phyloP scores from a whole-genome alignment of 2,888 invertebrate genomes.

The Epistrophe eligans region DNA sequence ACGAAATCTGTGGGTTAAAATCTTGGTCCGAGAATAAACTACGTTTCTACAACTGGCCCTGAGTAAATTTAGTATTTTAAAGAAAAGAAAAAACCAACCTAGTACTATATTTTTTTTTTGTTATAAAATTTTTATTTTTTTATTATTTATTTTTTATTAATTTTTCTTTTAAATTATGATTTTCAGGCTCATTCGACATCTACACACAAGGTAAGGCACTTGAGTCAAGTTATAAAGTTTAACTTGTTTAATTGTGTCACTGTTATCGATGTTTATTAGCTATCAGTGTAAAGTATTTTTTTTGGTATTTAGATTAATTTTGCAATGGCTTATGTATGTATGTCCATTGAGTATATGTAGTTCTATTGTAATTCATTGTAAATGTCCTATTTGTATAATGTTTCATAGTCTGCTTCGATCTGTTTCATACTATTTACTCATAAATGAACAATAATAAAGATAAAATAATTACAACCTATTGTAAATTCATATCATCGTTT shows the following conservation, averaged over 20 bases:
- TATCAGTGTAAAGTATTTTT: neutral
- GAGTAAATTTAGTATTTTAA: too few relatives aligned
- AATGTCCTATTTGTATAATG: neutral
- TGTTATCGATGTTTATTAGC: slow-evolving; percentile 16
- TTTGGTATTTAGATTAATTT: neutral
- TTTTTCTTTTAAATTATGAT: slow-evolving; percentile 48
- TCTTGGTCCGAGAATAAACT: too few relatives aligned
- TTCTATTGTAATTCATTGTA: neutral
- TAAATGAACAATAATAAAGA: neutral
- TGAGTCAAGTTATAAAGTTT: slow-evolving; percentile 24
- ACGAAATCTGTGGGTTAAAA: too few relatives aligned
- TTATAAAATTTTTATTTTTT: slow-evolving; percentile 5
- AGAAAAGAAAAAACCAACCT: too few relatives aligned
- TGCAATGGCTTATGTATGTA: neutral
- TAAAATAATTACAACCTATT: neutral
- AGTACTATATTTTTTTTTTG: neutral
- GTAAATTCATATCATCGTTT: too few relatives aligned
- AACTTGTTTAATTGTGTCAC: slow-evolving; percentile 34
- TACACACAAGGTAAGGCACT: slow-evolving; percentile 65
- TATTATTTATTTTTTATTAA: slow-evolving; percentile 6
- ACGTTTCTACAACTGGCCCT: too few relatives aligned
- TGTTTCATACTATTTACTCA: neutral
- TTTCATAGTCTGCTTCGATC: neutral
- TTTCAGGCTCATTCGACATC: slow-evolving; percentile 71
- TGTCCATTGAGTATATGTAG: neutral